phyloP scores from a whole-genome alignment of 37 sponge, comb jelly and placozoan species.

The Spongilla lacustris region DNA sequence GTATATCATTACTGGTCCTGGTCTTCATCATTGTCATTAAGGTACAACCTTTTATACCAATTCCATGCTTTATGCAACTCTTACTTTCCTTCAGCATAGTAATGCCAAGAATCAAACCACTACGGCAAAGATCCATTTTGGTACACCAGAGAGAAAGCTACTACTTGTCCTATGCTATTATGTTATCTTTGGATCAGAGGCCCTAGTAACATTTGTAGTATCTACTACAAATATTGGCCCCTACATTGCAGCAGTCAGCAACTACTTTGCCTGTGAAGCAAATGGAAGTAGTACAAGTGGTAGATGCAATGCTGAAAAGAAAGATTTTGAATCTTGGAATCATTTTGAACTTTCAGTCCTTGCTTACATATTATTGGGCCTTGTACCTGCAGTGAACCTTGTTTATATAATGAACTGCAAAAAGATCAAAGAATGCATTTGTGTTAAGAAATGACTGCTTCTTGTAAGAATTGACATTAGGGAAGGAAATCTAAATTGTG shows the following conservation, averaged over 20 bases:
- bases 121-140: neutral
- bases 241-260: neutral
- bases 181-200: slow-evolving; percentile 6
- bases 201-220: slow-evolving; percentile 2
- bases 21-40: slow-evolving; percentile 15
- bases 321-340: neutral
- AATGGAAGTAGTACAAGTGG: too few relatives aligned
- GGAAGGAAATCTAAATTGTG: too few relatives aligned
- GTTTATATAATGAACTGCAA: neutral
- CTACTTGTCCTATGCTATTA: slow-evolving; percentile 21
- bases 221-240: neutral
- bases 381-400: slow-evolving; percentile 23
- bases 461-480: too few relatives aligned
- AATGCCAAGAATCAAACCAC: neutral
- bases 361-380: slow-evolving; percentile 16
- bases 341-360: slow-evolving; percentile 6
- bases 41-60: neutral
- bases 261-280: slow-evolving; percentile 4
- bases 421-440: too few relatives aligned
- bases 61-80: neutral
- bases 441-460: too few relatives aligned
- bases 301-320: neutral
- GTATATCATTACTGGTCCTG: slow-evolving; percentile 30
- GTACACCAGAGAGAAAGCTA: neutral
- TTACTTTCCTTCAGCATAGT: slow-evolving; percentile 3